A percentile compares a stretch with the other conserved stretches of the same genome.
phyloP scores from a whole-genome alignment of 2,888 invertebrate genomes.

The Malachius bipustulatus region DNA sequence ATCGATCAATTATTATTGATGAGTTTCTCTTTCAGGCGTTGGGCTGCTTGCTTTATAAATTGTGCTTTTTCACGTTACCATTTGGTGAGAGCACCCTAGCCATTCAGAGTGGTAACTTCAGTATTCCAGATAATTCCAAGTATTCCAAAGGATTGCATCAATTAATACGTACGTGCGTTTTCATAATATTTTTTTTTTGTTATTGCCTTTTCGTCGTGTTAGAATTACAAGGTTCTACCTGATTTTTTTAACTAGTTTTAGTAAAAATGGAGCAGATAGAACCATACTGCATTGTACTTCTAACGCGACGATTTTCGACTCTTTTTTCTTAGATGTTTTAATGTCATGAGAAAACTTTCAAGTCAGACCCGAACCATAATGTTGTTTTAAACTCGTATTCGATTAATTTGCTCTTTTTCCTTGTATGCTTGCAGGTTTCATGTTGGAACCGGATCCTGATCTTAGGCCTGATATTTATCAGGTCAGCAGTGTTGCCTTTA shows the following conservation, averaged over 20 bases:
- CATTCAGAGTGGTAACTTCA: slow-evolving; percentile 79
- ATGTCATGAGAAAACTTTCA: too few species aligned
- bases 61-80: slow-evolving; percentile 80
- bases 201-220: slow-evolving; percentile 3
- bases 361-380: too few species aligned
- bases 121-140: slow-evolving; percentile 68
- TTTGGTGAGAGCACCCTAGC: slow-evolving; percentile 89
- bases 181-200: slow-evolving; percentile 15
- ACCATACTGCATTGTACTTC: too few species aligned
- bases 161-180: slow-evolving; percentile 51
- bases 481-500: slow-evolving; percentile 63
- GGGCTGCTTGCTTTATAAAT: slow-evolving; percentile 77
- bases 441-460: slow-evolving; percentile 75
- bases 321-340: too few species aligned
- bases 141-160: slow-evolving; percentile 60
- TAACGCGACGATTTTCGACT: too few species aligned
- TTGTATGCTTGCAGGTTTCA: slow-evolving; percentile 57
- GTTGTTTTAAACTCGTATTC: too few species aligned
- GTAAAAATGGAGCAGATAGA: too few species aligned
- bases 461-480: slow-evolving; percentile 79
- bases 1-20: slow-evolving; percentile 2
- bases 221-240: too few species aligned
- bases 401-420: too few species aligned
- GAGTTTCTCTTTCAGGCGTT: slow-evolving; percentile 51
- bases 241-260: too few species aligned